Base-by-base conservation (phyloP, 2,797 vertebrate genomes). In the Leptodactylus fallax region DNA sequence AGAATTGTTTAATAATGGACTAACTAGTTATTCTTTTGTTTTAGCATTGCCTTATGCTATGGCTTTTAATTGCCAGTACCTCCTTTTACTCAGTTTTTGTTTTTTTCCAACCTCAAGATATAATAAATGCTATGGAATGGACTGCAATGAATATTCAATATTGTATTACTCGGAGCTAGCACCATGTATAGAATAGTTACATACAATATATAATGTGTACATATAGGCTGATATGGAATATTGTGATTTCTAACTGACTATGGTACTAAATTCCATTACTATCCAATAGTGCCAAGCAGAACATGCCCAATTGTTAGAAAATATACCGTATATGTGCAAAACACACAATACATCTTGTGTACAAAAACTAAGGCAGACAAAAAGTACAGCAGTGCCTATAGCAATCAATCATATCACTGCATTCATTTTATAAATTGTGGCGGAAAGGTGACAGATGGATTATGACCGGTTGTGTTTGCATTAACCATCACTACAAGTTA, bases 191-290 rank as follows among this genome's bases (percentile, higher is more conserved):
- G 17, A 56, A 58, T 45, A 56, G 23, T 27, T 58, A 76, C 10
- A 45, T 83, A 58, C 1, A 7, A 0, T 17, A n/a, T 49, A 58
- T 58, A 45, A 58, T 71, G 16, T 56, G 7, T 56, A 74, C 19
- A 56, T 56, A 71, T 71, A 69, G 19, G 49, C 49, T 21, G 51
- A 47, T 58, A 58, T 12, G 17, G 13, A 69, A 81, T 69, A 71
- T 21, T 69, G 47, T 82, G 45, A 27, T 65, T 51, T 47, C n/a
- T 17, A 58, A 71, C 23, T 56, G 21, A 71, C 16, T 83, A 55
- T 36, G 55, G 63, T 49, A 83, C 65, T 60, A 71, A 55, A 71
- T 49, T 53, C 80, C 47, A 82, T 80, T 81, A 51, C 49, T 23
- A 72, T 27, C 14, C 27, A 55, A n/a, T 6, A 56, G 17, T 9